phyloP scores from a whole-genome alignment of 2,797 vertebrate species.

The Galaxias olidus region DNA sequence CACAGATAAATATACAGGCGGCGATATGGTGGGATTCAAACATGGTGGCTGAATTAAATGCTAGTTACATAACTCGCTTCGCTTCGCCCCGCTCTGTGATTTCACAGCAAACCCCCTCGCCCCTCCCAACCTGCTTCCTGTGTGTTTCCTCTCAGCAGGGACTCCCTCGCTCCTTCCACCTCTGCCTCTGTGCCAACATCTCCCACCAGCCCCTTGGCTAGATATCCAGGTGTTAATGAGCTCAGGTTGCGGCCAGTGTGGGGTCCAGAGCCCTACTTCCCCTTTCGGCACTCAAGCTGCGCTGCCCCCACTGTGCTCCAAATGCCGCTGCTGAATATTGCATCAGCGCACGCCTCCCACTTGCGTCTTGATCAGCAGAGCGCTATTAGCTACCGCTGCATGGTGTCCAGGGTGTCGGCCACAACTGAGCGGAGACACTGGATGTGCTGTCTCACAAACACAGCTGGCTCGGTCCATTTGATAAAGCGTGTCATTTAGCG shows the following conservation, averaged over 20 bases:
- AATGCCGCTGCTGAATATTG: conserved; percentile 76
- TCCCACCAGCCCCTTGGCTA: no score
- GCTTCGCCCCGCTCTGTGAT: no score
- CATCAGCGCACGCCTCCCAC: conserved; percentile 60
- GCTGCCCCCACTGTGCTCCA: conserved; percentile 59
- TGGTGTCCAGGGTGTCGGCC: conserved; percentile 30
- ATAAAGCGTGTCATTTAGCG: no score
- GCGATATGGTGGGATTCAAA: no score
- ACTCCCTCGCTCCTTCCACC: background rate
- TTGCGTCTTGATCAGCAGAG: conserved; percentile 63
- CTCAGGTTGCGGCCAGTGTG: conserved; percentile 51
- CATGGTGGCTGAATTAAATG: no score
- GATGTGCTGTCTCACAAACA: background rate
- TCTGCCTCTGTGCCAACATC: conserved; percentile 4
- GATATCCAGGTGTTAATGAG: conserved; percentile 51
- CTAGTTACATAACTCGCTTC: no score
- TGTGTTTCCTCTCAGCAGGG: background rate
- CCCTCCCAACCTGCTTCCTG: conserved; percentile 8
- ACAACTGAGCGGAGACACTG: conserved; percentile 10
- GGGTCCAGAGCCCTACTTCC: conserved; percentile 54
- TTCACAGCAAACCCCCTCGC: no score
- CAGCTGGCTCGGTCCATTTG: no score
- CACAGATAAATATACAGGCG: no score
- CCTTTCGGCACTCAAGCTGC: conserved; percentile 53
- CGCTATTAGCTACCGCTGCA: conserved; percentile 47